These are phyloP conservation scores for Esox niger DNA, from an alignment of 2,113 vertebrate species.

Conservation along the genomic window DNA sequence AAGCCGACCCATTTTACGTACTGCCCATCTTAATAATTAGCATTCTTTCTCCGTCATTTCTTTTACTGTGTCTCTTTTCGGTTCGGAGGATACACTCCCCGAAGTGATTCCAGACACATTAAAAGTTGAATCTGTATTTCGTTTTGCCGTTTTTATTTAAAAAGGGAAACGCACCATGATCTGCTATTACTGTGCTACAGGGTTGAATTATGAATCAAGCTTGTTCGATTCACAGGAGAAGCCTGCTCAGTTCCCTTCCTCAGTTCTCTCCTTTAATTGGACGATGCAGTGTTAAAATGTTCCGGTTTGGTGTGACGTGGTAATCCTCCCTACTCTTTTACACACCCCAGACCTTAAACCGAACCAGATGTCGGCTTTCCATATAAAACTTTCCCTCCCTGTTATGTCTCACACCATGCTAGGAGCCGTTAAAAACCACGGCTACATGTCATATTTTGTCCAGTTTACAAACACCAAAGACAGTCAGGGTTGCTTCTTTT, in stretches of 20 bases:
- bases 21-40: too few relatives aligned
- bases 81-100: too few relatives aligned
- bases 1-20: too few relatives aligned
- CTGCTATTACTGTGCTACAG: too few relatives aligned
- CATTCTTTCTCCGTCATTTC: too few relatives aligned
- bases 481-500: constrained; percentile 29
- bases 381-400: constrained; percentile 65
- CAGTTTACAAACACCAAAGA: constrained; percentile 55
- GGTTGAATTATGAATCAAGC: background rate
- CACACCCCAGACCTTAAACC: constrained; percentile 64
- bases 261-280: constrained; percentile 30
- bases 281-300: constrained; percentile 45
- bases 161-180: too few relatives aligned
- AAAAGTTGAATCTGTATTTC: too few relatives aligned
- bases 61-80: too few relatives aligned
- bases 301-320: constrained; percentile 51
- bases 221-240: constrained; percentile 15
- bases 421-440: constrained; percentile 24
- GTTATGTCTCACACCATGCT: constrained; percentile 51
- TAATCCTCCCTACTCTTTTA: constrained; percentile 43
- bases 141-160: too few relatives aligned
- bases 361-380: constrained; percentile 67
- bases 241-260: background rate
- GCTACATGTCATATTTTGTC: constrained; percentile 54
- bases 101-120: too few relatives aligned